Percentiles rank a stretch among this genome's conserved stretches.
phyloP scores from a whole-genome alignment of 2,888 invertebrate species.

The Hoplodrina blanda region DNA sequence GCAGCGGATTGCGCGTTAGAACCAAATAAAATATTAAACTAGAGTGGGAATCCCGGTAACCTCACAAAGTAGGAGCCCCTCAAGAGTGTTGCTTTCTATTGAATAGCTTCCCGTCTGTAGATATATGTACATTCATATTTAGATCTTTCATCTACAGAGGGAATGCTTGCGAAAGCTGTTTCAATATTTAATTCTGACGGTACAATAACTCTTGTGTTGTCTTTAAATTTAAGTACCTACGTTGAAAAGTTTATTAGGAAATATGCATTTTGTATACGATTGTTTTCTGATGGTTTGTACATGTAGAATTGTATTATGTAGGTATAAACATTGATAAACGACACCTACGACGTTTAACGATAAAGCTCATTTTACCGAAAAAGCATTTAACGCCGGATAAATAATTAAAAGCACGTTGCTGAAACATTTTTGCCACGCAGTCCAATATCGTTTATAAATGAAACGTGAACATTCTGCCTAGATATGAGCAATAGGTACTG shows the following conservation, averaged over 20 bases:
- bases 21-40: constrained; percentile 82
- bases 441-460: too few species aligned
- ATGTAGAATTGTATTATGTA: background rate
- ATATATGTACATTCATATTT: constrained; percentile 53
- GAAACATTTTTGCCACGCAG: too few species aligned
- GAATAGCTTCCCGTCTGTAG: constrained; percentile 61
- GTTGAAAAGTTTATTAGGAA: constrained; percentile 29
- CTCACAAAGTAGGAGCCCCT: constrained; percentile 70
- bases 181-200: constrained; percentile 62
- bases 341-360: too few species aligned
- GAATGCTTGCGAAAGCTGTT: constrained; percentile 44
- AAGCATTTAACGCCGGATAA: too few species aligned
- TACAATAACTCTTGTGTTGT: constrained; percentile 51
- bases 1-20: constrained; percentile 77
- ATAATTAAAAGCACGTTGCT: too few species aligned
- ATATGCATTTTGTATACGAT: background rate
- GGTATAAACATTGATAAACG: too few species aligned
- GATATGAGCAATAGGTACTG: background rate
- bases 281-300: background rate
- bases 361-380: too few species aligned
- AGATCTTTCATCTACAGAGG: constrained; percentile 53
- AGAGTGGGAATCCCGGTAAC: constrained; percentile 74
- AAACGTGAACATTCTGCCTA: background rate
- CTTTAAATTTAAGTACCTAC: constrained; percentile 33
- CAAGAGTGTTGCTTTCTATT: constrained; percentile 72